These are phyloP conservation scores for Dasysyrphus albostriatus DNA, from an alignment of 2,888 invertebrate genomes.

Conservation along the genomic window DNA sequence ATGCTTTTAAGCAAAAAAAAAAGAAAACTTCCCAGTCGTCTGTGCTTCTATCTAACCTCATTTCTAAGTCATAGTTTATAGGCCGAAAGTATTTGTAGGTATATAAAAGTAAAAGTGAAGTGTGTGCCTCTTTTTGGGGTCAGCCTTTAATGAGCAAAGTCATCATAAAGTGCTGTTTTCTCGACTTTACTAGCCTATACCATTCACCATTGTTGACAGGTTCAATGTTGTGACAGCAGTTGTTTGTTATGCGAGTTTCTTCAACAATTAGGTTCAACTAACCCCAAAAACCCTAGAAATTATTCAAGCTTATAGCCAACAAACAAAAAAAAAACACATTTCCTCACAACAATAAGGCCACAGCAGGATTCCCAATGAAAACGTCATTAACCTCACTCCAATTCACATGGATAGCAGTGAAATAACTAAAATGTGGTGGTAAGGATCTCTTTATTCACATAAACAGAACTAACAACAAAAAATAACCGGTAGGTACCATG, in stretches of 20 bases:
- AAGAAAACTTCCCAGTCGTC: neutral
- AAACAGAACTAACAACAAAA: slow-evolving; percentile 5
- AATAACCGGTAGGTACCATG: slow-evolving; percentile 32
- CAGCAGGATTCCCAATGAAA: slow-evolving; percentile 58
- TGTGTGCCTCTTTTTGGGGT: slow-evolving; percentile 8
- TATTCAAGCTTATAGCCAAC: slow-evolving; percentile 43
- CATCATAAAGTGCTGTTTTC: slow-evolving; percentile 30
- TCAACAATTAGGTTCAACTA: slow-evolving; percentile 10
- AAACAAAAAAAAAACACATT: slow-evolving; percentile 40
- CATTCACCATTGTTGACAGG: slow-evolving; percentile 20
- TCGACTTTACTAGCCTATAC: neutral
- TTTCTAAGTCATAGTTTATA: slow-evolving; percentile 15
- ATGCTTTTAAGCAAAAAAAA: neutral
- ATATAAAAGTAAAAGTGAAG: neutral
- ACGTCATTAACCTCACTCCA: slow-evolving; percentile 44
- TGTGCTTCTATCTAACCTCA: slow-evolving; percentile 8
- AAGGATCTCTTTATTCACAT: slow-evolving; percentile 30
- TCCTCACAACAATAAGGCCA: neutral
- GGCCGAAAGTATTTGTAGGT: neutral
- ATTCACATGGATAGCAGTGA: slow-evolving; percentile 16
- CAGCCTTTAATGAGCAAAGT: slow-evolving; percentile 41
- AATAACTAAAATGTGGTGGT: slow-evolving; percentile 24
- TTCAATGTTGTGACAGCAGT: slow-evolving; percentile 47
- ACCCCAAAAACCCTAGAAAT: slow-evolving; percentile 10
- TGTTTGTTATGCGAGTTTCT: slow-evolving; percentile 29